Percentiles rank a stretch among this genome's conserved stretches.
Evolutionary conservation across 2,797 vertebrate genomes (phyloP).

Genomic region (Acrossocheilus wenchowensis): DNA sequence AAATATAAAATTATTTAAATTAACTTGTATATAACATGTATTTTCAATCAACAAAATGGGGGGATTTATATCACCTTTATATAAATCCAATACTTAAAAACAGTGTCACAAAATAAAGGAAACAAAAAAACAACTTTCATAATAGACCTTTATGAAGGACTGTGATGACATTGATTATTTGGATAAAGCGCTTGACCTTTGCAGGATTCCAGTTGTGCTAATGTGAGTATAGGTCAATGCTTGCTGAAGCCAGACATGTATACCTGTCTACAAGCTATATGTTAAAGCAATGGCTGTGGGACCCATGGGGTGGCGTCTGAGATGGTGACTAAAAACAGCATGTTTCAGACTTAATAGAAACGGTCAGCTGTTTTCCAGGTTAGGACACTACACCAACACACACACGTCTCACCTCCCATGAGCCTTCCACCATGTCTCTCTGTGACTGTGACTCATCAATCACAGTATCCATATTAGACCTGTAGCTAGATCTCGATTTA

Average conservation of each 20-base stretch:
- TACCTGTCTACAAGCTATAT: constrained; percentile 2
- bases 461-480: constrained; percentile 10
- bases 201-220: constrained; percentile 28
- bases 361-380: constrained; percentile 14
- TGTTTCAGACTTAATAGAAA: constrained; percentile 26
- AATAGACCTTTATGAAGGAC: constrained; percentile 21
- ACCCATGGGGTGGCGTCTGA: neutral
- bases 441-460: constrained; percentile 32
- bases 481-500: neutral
- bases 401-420: constrained; percentile 5
- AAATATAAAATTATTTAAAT: neutral
- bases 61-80: neutral
- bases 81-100: neutral
- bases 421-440: neutral
- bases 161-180: constrained; percentile 38
- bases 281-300: neutral
- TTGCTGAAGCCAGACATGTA: constrained; percentile 20
- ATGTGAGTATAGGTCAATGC: neutral
- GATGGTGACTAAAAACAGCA: constrained; percentile 16
- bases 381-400: neutral
- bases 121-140: neutral
- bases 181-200: constrained; percentile 47
- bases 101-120: neutral
- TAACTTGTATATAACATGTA: neutral
- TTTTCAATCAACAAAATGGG: neutral